Evolutionary conservation across 30 jellyfish, hydroid and myxozoan species (phyloP).

Genomic region (Cassiopea andromeda): DNA sequence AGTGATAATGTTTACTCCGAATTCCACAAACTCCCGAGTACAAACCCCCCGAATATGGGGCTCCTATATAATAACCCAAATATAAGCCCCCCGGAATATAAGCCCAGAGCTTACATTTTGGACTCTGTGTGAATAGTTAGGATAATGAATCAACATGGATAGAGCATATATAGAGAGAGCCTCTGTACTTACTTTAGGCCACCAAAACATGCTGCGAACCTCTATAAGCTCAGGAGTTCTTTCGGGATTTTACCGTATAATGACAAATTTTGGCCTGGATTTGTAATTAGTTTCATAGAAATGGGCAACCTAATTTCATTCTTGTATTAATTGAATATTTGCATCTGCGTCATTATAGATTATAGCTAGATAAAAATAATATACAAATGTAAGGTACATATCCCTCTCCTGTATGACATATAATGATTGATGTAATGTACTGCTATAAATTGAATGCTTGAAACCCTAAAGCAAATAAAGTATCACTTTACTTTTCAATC

Average conservation of each 20-base stretch:
- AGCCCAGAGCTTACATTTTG: no score
- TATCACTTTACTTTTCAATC: no score
- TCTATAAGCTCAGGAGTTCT: not conserved
- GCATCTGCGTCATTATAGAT: conserved; percentile 9
- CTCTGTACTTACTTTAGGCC: not conserved
- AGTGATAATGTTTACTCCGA: no score
- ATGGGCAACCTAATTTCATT: not conserved
- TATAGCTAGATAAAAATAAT: not conserved
- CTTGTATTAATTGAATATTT: not conserved
- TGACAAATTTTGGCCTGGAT: not conserved
- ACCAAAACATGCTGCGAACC: not conserved
- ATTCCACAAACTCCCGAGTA: no score
- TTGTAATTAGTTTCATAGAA: not conserved
- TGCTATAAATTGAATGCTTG: no score
- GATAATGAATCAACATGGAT: no score
- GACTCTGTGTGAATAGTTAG: no score
- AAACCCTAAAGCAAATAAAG: no score
- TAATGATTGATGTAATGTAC: not conserved
- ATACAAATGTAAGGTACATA: conserved; percentile 12
- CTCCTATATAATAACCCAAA: no score
- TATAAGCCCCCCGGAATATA: no score
- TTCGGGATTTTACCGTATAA: not conserved
- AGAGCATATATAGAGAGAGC: not conserved
- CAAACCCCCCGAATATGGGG: no score
- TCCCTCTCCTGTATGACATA: conserved; percentile 9